Conservation (phyloP, 1,140 invertebrate species). For the Drosophila navojoa region DNA sequence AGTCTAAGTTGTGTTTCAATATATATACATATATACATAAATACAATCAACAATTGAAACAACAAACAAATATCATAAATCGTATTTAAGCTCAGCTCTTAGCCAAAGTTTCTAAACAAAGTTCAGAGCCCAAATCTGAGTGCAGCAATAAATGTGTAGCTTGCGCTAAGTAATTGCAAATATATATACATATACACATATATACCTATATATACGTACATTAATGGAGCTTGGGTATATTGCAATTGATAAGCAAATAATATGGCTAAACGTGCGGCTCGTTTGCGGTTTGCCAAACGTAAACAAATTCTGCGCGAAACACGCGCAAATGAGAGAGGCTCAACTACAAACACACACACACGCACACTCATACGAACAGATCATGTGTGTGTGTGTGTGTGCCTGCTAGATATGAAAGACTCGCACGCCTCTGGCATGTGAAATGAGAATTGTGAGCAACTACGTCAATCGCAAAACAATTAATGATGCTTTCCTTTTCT, state of each 20-base stretch:
- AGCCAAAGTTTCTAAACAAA: neutral
- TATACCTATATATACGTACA: neutral
- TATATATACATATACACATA: neutral
- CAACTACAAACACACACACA: constrained; percentile 1
- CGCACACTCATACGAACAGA: constrained; percentile 1
- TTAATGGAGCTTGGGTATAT: constrained; percentile 20
- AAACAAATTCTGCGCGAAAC: constrained; percentile 33
- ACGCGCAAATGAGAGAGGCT: constrained; percentile 21
- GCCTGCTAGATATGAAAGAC: constrained; percentile 5
- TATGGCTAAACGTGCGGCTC: constrained; percentile 43
- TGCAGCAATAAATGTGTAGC: neutral
- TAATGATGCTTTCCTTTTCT: neutral
- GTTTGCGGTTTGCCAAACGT: constrained; percentile 28
- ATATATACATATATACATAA: no score
- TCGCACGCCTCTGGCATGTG: constrained; percentile 29
- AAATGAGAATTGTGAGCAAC: constrained; percentile 15
- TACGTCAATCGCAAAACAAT: constrained; percentile 33
- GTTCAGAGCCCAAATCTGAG: neutral
- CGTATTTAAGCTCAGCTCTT: neutral
- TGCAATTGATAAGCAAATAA: constrained; percentile 49
- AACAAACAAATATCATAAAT: neutral
- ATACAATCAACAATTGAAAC: neutral
- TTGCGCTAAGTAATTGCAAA: constrained; percentile 1
- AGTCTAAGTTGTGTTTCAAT: no score
- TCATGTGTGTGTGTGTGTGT: neutral